A percentile compares a stretch with the other conserved stretches of the same genome.
Evolutionary conservation across 1,140 invertebrate genomes (phyloP).

Genomic region (Reticulitermes speratus): DNA sequence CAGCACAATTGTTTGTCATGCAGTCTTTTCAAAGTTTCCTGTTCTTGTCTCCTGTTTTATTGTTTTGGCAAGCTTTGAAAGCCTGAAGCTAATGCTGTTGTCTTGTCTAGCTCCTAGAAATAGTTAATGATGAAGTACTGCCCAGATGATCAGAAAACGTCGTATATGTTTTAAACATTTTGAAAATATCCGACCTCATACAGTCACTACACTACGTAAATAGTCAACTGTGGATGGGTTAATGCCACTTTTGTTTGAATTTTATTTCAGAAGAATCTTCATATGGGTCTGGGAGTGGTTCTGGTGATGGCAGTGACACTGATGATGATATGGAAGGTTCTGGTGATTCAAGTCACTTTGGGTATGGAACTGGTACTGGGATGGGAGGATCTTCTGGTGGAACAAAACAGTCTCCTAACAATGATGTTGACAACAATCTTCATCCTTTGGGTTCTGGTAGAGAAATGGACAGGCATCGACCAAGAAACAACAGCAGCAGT

Average conservation of each 20-base stretch:
- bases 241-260: neutral
- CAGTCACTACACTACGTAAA: too few relatives aligned
- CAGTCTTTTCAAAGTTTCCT: too few relatives aligned
- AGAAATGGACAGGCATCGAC: neutral
- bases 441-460: neutral
- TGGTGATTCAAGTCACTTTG: conserved; percentile 47
- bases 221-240: too few relatives aligned
- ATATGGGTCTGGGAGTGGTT: conserved; percentile 58
- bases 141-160: too few relatives aligned
- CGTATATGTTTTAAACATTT: too few relatives aligned
- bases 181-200: too few relatives aligned
- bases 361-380: conserved; percentile 40
- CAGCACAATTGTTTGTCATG: too few relatives aligned
- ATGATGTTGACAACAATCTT: conserved; percentile 38
- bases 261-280: conserved; percentile 30
- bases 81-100: too few relatives aligned
- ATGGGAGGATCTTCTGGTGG: neutral
- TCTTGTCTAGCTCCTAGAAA: too few relatives aligned
- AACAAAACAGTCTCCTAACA: conserved; percentile 41
- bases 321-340: conserved; percentile 54
- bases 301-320: conserved; percentile 51
- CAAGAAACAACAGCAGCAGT: neutral
- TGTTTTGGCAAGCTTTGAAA: too few relatives aligned
- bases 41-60: too few relatives aligned
- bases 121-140: too few relatives aligned